phyloP scores from a whole-genome alignment of 35 echinoderm and acorn worm species.

The Amphiura filiformis region DNA sequence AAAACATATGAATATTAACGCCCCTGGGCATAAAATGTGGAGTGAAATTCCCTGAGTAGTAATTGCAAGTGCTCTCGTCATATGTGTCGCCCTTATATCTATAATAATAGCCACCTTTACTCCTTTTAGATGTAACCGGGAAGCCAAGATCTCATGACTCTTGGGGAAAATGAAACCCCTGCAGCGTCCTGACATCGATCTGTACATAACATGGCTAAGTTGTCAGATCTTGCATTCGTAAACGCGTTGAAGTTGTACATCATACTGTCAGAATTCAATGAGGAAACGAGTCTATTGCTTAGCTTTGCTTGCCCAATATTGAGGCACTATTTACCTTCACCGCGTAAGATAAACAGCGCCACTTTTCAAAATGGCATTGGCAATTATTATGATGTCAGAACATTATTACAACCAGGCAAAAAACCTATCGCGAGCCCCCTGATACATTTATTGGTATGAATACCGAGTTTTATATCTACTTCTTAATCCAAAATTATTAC shows the following conservation, averaged over 20 bases:
- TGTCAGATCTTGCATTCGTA: neutral
- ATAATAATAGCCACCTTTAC: constrained; percentile 2
- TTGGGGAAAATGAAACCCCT: neutral
- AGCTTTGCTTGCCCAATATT: neutral
- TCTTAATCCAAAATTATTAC: neutral
- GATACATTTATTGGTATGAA: neutral
- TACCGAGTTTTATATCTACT: neutral
- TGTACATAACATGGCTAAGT: neutral
- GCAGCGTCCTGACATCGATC: neutral
- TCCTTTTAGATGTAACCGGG: neutral
- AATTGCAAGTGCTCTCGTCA: neutral
- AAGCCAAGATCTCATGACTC: neutral
- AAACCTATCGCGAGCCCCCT: neutral
- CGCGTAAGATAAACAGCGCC: constrained; percentile 1
- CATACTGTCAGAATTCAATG: neutral
- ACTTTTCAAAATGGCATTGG: neutral
- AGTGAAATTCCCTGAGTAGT: neutral
- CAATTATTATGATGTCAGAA: constrained; percentile 9
- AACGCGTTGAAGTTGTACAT: neutral
- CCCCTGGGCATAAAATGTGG: neutral
- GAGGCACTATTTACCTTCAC: neutral
- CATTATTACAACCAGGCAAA: neutral
- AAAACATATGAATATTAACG: neutral
- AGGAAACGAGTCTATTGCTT: neutral
- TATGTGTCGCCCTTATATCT: neutral